Base-by-base conservation (phyloP, 2,888 invertebrate genomes). In the Parnassius smintheus region DNA sequence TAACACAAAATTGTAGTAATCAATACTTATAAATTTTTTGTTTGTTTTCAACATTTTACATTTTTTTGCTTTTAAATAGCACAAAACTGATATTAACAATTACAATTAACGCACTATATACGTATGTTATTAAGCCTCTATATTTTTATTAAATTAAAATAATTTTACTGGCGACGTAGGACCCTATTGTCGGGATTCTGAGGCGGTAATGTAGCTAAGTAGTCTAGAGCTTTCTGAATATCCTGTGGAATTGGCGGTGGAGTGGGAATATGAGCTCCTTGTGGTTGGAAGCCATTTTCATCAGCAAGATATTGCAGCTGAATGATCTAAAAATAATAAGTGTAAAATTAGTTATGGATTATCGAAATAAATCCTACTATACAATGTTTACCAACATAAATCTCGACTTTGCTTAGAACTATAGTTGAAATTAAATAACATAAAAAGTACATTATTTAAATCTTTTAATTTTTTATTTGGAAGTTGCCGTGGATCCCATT, bases 251-350 rank as follows among this genome's bases (percentile, higher is more conserved):
- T 93, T 66, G 95, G 95, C 12, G 95, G 95, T 2, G 95, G 86
- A 1, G 93, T 94, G 2, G 94, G 94, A 2, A 94, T 76, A 76
- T 94, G 94, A n/a, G 92, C 88, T 0, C 94, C 93, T 74, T 91
- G 93, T 0, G 94, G 94, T 78, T 94, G 94, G 86, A 94, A 95
- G n/a, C 95, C 95, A 71, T 95, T 95, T 76, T 95, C 95, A 74
- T 95, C 95, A 8, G 95, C 95, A 62, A 93, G 78, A 76, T 95
- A 95, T 55, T 93, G 92, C 52, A 95, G 77, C 66, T 93, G 92
- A 68, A 94, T 94, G 22, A 93, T 84, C 81, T 93, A 86, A 18
- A 75, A 72, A 62, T n/a, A 11, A 10, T 46, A n/a, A 46, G n/a
- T 35, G 7, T 35, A 35, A 35, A 35, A 7, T 35, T 35, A 35